Conservation (phyloP, 2,888 invertebrate species). For the Agrotis ipsilon region DNA sequence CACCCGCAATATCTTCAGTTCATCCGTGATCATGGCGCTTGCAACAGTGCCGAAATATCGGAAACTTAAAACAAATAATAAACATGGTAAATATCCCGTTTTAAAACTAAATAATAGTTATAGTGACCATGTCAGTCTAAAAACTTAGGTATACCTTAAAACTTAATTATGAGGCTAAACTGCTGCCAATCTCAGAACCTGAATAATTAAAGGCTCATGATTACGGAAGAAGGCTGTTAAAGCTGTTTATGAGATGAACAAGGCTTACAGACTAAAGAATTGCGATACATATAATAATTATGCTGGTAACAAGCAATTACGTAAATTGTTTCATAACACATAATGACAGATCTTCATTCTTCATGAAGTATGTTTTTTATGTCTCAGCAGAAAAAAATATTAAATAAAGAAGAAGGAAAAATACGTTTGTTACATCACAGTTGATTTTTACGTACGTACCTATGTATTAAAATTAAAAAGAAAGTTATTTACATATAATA, state of each 20-base stretch:
- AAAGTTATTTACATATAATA: too few species aligned
- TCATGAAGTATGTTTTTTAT: not conserved
- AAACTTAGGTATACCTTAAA: too few species aligned
- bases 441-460: too few species aligned
- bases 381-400: not conserved
- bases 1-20: too few species aligned
- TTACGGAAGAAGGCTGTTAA: constrained; percentile 51
- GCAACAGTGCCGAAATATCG: too few species aligned
- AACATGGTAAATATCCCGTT: too few species aligned
- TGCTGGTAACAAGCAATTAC: constrained; percentile 35
- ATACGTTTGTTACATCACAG: not conserved
- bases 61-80: too few species aligned
- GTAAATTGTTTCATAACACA: constrained; percentile 37
- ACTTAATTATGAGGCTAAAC: constrained; percentile 5
- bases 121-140: too few species aligned
- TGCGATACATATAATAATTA: constrained; percentile 34
- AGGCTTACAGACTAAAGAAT: constrained; percentile 38
- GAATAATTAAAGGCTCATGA: constrained; percentile 45
- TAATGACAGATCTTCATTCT: constrained; percentile 16
- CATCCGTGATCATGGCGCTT: too few species aligned
- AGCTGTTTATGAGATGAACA: constrained; percentile 35
- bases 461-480: too few species aligned
- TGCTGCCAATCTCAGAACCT: constrained; percentile 17
- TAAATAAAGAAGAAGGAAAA: too few species aligned
- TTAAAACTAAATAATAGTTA: too few species aligned